Percentiles rank a stretch among this genome's conserved stretches.
phyloP scores from a whole-genome alignment of 2,888 invertebrate genomes.

The Sclerodermus sp. region DNA sequence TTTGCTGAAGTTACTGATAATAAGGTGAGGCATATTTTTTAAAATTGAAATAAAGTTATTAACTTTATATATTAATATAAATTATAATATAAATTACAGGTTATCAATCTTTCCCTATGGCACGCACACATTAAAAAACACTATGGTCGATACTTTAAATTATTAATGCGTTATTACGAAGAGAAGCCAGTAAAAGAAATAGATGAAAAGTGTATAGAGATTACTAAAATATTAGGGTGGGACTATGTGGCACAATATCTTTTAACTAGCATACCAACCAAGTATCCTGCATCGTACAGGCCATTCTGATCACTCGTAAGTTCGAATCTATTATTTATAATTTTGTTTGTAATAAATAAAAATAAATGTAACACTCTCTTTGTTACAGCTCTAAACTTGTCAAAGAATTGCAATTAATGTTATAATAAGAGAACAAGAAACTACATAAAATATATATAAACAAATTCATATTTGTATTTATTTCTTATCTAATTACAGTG shows the following conservation, averaged over 20 bases:
- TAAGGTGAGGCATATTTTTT: slow-evolving; percentile 63
- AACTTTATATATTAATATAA: background rate
- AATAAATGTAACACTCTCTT: background rate
- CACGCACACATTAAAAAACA: slow-evolving; percentile 79
- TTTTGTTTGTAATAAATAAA: background rate
- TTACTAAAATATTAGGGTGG: slow-evolving; percentile 73
- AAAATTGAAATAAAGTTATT: background rate
- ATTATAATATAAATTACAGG: slow-evolving; percentile 56
- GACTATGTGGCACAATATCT: slow-evolving; percentile 65
- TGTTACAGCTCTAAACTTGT: background rate
- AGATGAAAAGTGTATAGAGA: slow-evolving; percentile 69
- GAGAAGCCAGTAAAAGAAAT: slow-evolving; percentile 77
- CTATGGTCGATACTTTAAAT: slow-evolving; percentile 80
- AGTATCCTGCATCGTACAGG: slow-evolving; percentile 70
- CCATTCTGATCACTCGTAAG: slow-evolving; percentile 65
- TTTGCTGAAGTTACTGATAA: slow-evolving; percentile 78
- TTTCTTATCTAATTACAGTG: too few relatives aligned
- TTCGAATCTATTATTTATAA: background rate
- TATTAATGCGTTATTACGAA: slow-evolving; percentile 75
- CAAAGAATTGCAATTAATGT: background rate
- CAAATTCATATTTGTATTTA: too few relatives aligned
- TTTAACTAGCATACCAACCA: slow-evolving; percentile 64
- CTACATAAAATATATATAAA: background rate
- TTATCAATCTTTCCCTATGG: slow-evolving; percentile 77
- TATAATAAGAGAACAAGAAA: background rate